These are phyloP conservation scores for Melanotaenia boesemani DNA, from an alignment of 2,797 vertebrate genomes.

Conservation along the genomic window DNA sequence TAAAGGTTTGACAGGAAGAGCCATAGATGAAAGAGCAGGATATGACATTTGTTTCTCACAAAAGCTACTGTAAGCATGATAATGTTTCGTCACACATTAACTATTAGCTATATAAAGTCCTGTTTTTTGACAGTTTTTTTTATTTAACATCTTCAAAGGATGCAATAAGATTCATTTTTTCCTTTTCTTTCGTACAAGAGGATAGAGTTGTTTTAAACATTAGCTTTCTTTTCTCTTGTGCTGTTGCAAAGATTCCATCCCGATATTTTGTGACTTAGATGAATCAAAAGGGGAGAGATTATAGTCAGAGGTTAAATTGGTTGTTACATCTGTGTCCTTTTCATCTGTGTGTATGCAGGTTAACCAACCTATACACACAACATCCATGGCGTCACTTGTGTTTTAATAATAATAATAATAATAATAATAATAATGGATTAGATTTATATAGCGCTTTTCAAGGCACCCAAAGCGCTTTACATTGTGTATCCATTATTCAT, in stretches of 20 bases:
- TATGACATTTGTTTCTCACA: constrained; percentile 56
- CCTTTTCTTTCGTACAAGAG: not conserved
- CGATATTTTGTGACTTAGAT: not conserved
- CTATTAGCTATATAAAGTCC: no score
- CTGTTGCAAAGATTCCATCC: not conserved
- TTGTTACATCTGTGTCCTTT: not conserved
- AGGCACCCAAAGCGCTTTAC: no score
- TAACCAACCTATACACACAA: constrained; percentile 47
- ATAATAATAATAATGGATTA: no score
- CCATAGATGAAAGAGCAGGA: constrained; percentile 47
- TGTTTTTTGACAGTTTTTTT: constrained; percentile 28
- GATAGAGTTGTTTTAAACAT: not conserved
- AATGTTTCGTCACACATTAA: constrained; percentile 12
- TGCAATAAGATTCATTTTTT: not conserved
- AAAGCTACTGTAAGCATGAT: constrained; percentile 17
- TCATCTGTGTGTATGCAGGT: constrained; percentile 2
- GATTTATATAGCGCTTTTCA: no score
- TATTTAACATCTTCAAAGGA: constrained; percentile 33
- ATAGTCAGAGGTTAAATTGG: not conserved
- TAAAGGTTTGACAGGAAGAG: constrained; percentile 65
- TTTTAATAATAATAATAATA: no score
- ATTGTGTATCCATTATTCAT: no score
- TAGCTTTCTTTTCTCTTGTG: not conserved
- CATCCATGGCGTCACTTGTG: constrained; percentile 3
- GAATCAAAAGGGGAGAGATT: not conserved